Conservation (phyloP, 2,888 invertebrate species). For the Rhamphomyia laevipes region DNA sequence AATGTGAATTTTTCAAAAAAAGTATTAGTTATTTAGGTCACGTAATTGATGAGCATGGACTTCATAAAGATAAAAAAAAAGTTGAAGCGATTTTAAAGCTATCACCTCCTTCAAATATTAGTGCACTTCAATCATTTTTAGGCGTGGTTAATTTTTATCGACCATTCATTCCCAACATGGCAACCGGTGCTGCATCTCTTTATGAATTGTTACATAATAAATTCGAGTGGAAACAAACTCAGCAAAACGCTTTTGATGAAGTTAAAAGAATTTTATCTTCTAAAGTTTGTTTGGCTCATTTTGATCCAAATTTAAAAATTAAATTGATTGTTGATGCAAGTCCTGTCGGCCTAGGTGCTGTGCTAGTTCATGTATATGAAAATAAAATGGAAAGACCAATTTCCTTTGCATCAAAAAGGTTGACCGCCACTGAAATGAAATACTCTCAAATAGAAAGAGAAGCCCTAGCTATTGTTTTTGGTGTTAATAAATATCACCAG, state of each 20-base stretch:
- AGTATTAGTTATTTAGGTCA: slow-evolving; percentile 20
- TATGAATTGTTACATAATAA: slow-evolving; percentile 16
- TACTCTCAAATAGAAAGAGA: slow-evolving; percentile 20
- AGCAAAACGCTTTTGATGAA: neutral
- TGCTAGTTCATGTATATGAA: slow-evolving; percentile 19
- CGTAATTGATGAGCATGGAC: neutral
- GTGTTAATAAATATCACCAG: slow-evolving; percentile 23
- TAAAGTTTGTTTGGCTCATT: neutral
- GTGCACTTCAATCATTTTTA: slow-evolving; percentile 18
- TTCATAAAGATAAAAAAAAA: slow-evolving; percentile 6
- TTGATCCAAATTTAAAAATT: slow-evolving; percentile 10
- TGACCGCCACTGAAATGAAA: slow-evolving; percentile 26
- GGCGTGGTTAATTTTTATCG: slow-evolving; percentile 29
- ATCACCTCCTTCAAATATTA: slow-evolving; percentile 1
- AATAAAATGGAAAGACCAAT: slow-evolving; percentile 22
- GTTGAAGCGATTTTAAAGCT: slow-evolving; percentile 1
- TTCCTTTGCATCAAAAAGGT: slow-evolving; percentile 28
- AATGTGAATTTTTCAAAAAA: slow-evolving; percentile 3
- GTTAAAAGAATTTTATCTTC: neutral
- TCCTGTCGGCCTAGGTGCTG: slow-evolving; percentile 22
- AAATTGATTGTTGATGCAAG: slow-evolving; percentile 26
- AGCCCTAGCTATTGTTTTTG: slow-evolving; percentile 6
- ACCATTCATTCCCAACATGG: slow-evolving; percentile 25
- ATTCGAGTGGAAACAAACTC: slow-evolving; percentile 5
- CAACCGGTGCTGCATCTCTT: slow-evolving; percentile 23